Evolutionary conservation across 2,113 vertebrate genomes (phyloP).

Genomic region (Syngnathus floridae): DNA sequence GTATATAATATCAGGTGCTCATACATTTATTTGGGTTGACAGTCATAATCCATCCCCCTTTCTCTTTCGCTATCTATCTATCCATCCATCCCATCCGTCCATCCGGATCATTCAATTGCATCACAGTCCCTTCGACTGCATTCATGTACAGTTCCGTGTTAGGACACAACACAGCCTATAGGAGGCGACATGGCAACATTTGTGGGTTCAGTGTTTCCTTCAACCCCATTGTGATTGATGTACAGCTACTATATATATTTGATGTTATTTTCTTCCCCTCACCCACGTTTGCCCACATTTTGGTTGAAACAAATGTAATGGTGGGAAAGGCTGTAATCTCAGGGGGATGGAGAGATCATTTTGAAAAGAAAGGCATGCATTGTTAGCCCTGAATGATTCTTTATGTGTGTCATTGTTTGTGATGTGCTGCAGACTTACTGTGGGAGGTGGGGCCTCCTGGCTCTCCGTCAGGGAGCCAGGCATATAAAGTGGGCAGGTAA

Average conservation of each 20-base stretch:
- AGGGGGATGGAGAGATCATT: not conserved
- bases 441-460: conserved; percentile 8
- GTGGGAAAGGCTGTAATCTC: not conserved
- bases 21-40: no score
- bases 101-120: not conserved
- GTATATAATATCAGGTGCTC: no score
- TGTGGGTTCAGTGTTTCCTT: not conserved
- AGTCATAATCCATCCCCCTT: no score
- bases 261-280: not conserved
- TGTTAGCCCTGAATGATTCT: not conserved
- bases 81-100: not conserved
- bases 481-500: conserved; percentile 34
- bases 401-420: not conserved
- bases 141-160: not conserved
- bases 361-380: not conserved
- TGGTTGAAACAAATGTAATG: no score
- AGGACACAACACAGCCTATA: conserved; percentile 37
- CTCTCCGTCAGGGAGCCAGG: not conserved
- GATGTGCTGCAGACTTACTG: not conserved
- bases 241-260: not conserved
- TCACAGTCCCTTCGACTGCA: not conserved
- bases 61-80: not conserved
- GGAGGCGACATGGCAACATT: conserved; percentile 51
- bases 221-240: not conserved
- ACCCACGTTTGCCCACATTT: not conserved